Evolutionary conservation across 2,888 invertebrate genomes (phyloP), one percentile per base, ranked within the genome.

Genomic region (Tortricodes alternella): DNA sequence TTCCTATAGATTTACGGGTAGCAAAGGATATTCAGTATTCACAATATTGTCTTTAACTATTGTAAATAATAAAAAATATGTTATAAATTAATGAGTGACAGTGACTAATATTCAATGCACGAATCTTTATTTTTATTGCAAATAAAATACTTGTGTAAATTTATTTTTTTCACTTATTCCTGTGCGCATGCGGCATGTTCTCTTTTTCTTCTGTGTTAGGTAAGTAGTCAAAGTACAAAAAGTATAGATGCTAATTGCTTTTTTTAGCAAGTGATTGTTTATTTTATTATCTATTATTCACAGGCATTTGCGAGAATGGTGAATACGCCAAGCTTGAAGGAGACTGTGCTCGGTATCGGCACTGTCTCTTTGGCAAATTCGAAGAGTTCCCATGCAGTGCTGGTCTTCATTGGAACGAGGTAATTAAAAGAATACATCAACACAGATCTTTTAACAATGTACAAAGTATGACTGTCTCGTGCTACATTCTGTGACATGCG

Each of bases 281-380:
- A n/a, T n/a, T n/a, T n/a, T n/a, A n/a, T n/a, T n/a, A n/a, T n/a
- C n/a, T n/a, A n/a, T 21, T 32, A 51, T 50, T 74, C 69, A 66
- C 91, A 71, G 92, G 91, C 39, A 78, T 69, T 60, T 80, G 95
- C 73, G 89, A 92, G 58, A 93, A 92, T 44, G 94, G 94, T n/a
- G 82, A 92, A 55, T 95, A 94, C 67, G 92, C 94, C 0, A 80
- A 92, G 0, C 89, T 93, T 63, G 93, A 94, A 0, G 92, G 92
- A 0, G 94, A 96, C 69, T 97, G 97, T 71, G 89, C 90, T 0
- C 93, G 94, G 50, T 97, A 96, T 73, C 89, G 94, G 59, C 94
- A 95, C 61, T 97, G 97, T 67, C 85, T 96, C 13, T 96, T 96
- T 92, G 96, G 96, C 24, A 94, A 94, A 68, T 94, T 93, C 57